Percentiles rank a stretch among this genome's conserved stretches.
Evolutionary conservation across 1,140 invertebrate species (phyloP).

Genomic region (Sipha flava): DNA sequence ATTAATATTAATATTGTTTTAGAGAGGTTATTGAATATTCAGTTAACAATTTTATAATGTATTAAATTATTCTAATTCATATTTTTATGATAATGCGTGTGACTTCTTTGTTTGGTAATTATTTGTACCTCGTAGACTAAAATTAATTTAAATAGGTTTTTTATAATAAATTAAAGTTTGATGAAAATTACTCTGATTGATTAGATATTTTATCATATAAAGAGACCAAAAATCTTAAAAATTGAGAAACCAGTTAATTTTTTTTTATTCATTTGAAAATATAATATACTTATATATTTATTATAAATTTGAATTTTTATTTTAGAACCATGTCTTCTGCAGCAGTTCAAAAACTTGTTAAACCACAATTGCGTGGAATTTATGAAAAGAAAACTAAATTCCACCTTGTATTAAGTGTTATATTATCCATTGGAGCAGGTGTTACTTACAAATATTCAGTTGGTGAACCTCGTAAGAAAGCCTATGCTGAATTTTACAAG

Average conservation of each 20-base stretch:
- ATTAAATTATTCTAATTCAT: background rate
- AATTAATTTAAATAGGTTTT: too few relatives aligned
- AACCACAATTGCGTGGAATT: slow-evolving; percentile 52
- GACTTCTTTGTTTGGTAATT: too few relatives aligned
- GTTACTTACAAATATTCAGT: slow-evolving; percentile 47
- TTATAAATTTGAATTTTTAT: background rate
- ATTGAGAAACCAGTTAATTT: too few relatives aligned
- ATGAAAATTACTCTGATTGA: too few relatives aligned
- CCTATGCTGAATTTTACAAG: slow-evolving; percentile 61
- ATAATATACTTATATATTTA: too few relatives aligned
- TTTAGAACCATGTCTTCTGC: slow-evolving; percentile 36
- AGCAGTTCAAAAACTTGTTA: slow-evolving; percentile 43
- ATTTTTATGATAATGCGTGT: too few relatives aligned
- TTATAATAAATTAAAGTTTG: too few relatives aligned
- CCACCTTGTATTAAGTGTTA: slow-evolving; percentile 47
- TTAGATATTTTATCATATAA: too few relatives aligned
- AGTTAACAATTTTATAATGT: background rate
- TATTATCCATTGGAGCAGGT: slow-evolving; percentile 43
- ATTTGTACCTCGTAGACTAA: too few relatives aligned
- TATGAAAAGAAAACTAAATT: slow-evolving; percentile 49
- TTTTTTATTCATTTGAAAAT: too few relatives aligned
- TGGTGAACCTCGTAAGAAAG: slow-evolving; percentile 50
- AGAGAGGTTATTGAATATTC: background rate
- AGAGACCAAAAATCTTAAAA: too few relatives aligned
- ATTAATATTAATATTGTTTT: background rate